Evolutionary conservation across 2,797 vertebrate species (phyloP).

Genomic region (Luscinia megarhynchos): DNA sequence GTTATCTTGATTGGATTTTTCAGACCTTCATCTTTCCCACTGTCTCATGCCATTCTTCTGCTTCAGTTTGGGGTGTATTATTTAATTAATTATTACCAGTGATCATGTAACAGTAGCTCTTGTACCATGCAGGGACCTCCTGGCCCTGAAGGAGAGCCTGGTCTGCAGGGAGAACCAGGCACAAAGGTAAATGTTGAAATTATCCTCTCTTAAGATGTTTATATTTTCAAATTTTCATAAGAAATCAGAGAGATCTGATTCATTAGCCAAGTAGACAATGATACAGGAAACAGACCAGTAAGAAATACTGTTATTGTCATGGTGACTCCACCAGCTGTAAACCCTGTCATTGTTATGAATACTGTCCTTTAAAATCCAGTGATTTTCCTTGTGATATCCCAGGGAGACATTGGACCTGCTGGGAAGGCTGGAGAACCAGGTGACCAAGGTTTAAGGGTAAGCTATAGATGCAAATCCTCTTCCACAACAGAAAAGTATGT

Average conservation of each 20-base stretch:
- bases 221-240: background rate
- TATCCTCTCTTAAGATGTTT: background rate
- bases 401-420: constrained; percentile 89
- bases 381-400: constrained; percentile 43
- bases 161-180: constrained; percentile 88
- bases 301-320: background rate
- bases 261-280: background rate
- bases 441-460: constrained; percentile 90
- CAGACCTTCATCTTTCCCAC: background rate
- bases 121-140: constrained; percentile 82
- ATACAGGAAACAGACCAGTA: background rate
- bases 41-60: background rate
- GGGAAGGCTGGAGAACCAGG: constrained; percentile 88
- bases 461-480: constrained; percentile 36
- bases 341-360: background rate
- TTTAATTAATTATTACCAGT: background rate
- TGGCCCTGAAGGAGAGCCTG: constrained; percentile 89
- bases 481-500: background rate
- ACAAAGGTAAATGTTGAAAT: constrained; percentile 82
- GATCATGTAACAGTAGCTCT: background rate
- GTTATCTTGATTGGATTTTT: background rate
- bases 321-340: background rate
- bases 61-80: background rate
- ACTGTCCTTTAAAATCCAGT: background rate
- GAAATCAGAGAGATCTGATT: background rate